phyloP scores from a whole-genome alignment of 1,140 invertebrate species.

The Ylistrum balloti region DNA sequence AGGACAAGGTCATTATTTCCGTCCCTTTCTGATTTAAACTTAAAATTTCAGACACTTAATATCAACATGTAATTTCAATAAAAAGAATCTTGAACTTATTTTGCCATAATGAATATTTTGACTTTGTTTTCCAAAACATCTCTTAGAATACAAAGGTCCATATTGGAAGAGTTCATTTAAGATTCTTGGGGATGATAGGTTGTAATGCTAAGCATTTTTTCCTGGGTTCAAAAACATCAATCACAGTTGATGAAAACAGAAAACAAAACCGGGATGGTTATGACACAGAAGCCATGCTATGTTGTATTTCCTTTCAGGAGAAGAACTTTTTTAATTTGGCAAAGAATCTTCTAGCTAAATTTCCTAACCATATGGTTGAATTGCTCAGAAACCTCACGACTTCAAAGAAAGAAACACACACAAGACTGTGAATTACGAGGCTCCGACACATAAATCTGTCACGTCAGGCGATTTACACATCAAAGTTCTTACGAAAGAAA shows the following conservation, averaged over 20 bases:
- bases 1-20: no score
- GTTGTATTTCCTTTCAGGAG: constrained; percentile 10
- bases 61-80: no score
- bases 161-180: not conserved
- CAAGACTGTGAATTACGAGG: constrained; percentile 11
- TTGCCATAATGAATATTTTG: no score
- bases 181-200: constrained; percentile 7
- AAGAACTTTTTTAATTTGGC: constrained; percentile 34
- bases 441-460: constrained; percentile 22
- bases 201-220: not conserved
- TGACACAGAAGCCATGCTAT: constrained; percentile 25
- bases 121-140: no score
- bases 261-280: constrained; percentile 3
- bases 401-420: constrained; percentile 35
- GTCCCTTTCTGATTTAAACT: no score
- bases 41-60: no score
- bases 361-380: constrained; percentile 33
- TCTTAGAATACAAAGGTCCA: no score
- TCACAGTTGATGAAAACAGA: constrained; percentile 17
- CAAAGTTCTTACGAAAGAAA: not conserved
- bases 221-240: constrained; percentile 6
- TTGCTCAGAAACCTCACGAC: constrained; percentile 10
- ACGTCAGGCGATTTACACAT: constrained; percentile 32
- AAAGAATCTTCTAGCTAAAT: constrained; percentile 19
- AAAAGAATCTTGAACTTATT: no score